Evolutionary conservation across 2,797 vertebrate genomes (phyloP).

Genomic region (Sebastes iracundus): DNA sequence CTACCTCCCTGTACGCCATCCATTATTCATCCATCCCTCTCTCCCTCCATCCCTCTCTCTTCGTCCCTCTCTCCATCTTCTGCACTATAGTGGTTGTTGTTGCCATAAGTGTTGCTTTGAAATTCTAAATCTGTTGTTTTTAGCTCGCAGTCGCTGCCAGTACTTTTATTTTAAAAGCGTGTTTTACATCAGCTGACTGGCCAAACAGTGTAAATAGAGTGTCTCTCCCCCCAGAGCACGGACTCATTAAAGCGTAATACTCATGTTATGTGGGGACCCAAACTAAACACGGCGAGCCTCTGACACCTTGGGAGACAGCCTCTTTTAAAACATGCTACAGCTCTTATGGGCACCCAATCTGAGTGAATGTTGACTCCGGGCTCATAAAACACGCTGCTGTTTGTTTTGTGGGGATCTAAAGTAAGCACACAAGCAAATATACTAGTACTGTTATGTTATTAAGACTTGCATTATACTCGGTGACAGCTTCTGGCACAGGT

Average conservation of each 20-base stretch:
- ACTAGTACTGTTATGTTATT: background rate
- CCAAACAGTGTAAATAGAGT: slow-evolving; percentile 40
- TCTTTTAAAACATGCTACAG: slow-evolving; percentile 38
- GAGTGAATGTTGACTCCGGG: background rate
- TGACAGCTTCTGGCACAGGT: slow-evolving; percentile 13
- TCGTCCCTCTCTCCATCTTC: slow-evolving; percentile 8
- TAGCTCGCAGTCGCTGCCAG: slow-evolving; percentile 25
- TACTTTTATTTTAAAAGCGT: slow-evolving; percentile 47
- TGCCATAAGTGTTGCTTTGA: slow-evolving; percentile 40
- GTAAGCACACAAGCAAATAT: slow-evolving; percentile 9
- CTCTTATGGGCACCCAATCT: background rate
- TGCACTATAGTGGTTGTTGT: slow-evolving; percentile 19
- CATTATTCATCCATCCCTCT: slow-evolving; percentile 44
- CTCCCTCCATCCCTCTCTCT: background rate
- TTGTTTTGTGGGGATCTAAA: slow-evolving; percentile 16
- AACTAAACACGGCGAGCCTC: slow-evolving; percentile 29
- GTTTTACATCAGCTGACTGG: slow-evolving; percentile 50
- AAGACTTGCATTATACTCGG: background rate
- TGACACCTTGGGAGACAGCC: slow-evolving; percentile 18
- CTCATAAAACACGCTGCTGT: background rate
- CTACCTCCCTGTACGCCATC: slow-evolving; percentile 21
- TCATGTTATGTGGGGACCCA: slow-evolving; percentile 31
- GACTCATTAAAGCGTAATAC: slow-evolving; percentile 62
- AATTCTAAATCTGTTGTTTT: slow-evolving; percentile 40
- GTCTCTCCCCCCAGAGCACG: slow-evolving; percentile 29